Conservation (phyloP, 2,113 vertebrate genomes). For the Pelecanus crispus region DNA sequence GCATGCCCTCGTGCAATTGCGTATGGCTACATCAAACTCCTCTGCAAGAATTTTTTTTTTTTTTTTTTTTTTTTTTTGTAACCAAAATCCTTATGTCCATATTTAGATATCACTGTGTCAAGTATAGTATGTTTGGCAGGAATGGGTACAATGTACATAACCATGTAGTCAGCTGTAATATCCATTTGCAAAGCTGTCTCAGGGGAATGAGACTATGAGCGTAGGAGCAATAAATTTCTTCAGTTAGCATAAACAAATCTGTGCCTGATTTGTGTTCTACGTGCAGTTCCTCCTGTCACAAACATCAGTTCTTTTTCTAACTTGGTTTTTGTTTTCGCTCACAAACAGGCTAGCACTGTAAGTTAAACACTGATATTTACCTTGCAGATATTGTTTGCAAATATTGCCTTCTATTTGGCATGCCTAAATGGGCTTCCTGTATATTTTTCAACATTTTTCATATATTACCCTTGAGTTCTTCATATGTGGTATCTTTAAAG, state of each 20-base stretch:
- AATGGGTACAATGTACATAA: background rate
- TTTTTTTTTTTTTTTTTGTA: background rate
- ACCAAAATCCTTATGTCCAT: background rate
- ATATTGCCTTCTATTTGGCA: background rate
- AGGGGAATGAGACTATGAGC: background rate
- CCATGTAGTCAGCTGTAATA: background rate
- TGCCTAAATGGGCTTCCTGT: background rate
- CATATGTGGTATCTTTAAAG: background rate
- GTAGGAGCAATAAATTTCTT: background rate
- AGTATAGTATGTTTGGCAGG: background rate
- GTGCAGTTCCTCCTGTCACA: background rate
- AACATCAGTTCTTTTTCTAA: background rate
- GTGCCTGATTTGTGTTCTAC: background rate
- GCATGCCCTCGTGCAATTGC: background rate
- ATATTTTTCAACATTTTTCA: background rate
- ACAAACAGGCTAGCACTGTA: too few relatives aligned
- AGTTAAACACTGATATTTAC: background rate
- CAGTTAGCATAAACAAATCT: slow-evolving; percentile 20
- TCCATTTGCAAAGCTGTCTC: background rate
- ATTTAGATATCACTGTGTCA: background rate
- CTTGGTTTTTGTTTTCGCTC: background rate
- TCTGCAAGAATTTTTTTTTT: background rate
- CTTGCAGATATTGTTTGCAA: background rate
- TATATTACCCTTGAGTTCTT: background rate
- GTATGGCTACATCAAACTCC: background rate